Conservation (phyloP, 2,888 invertebrate species). For the Periphyllus acericola region DNA sequence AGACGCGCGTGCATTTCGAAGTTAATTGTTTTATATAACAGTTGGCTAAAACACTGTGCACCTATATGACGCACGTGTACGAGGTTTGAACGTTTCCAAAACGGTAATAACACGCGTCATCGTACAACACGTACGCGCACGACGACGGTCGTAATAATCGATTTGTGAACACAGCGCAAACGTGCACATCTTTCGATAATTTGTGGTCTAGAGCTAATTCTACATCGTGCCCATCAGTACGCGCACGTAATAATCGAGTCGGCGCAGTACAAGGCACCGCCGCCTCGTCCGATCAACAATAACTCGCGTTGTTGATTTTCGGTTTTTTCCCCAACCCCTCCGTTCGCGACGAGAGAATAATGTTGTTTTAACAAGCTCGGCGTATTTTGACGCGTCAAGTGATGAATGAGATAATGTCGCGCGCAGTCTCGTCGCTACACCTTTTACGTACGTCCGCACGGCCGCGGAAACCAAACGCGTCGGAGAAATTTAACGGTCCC, state of each 20-base stretch:
- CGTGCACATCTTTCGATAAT: not conserved
- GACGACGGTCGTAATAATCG: not conserved
- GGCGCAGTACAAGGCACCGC: not conserved
- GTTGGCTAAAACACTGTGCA: not conserved
- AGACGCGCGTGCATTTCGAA: too few relatives aligned
- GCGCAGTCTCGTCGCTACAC: not conserved
- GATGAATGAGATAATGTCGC: slow-evolving; percentile 44
- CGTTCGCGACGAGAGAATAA: slow-evolving; percentile 32
- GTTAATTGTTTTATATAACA: too few relatives aligned
- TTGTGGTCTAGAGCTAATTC: not conserved
- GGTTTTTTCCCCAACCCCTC: too few relatives aligned
- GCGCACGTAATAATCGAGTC: too few relatives aligned
- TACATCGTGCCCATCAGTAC: not conserved
- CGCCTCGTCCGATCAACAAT: not conserved
- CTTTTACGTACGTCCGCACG: slow-evolving; percentile 6
- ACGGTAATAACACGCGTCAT: not conserved
- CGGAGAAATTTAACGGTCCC: slow-evolving; percentile 37
- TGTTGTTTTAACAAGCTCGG: slow-evolving; percentile 52
- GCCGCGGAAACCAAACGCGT: slow-evolving; percentile 32
- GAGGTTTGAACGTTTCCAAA: not conserved
- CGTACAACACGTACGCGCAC: not conserved
- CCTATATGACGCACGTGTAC: too few relatives aligned
- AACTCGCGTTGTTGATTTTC: not conserved
- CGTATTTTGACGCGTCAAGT: slow-evolving; percentile 25
- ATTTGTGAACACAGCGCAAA: not conserved